Conservation (phyloP, 1,140 invertebrate genomes). For the Pseudomyrmex flavicornis region DNA sequence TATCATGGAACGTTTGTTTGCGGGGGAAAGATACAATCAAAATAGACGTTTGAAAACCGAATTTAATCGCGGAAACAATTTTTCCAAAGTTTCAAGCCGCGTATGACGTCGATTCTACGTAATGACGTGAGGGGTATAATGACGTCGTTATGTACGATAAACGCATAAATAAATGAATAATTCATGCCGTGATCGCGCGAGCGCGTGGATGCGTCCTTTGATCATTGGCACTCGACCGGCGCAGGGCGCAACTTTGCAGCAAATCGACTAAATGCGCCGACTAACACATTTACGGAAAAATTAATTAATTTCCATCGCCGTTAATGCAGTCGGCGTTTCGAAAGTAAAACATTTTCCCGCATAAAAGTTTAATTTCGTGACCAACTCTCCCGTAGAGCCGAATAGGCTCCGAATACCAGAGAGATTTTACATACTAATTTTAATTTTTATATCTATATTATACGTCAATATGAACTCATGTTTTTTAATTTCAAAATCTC, state of each 20-base stretch:
- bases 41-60: not conserved
- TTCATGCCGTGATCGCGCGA: conserved; percentile 44
- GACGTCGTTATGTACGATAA: not conserved
- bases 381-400: too few species aligned
- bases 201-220: conserved; percentile 43
- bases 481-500: not conserved
- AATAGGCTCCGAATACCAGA: too few species aligned
- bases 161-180: conserved; percentile 49
- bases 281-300: conserved; percentile 23
- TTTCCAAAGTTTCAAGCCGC: not conserved
- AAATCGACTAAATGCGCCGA: conserved; percentile 43
- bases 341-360: not conserved
- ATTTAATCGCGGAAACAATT: not conserved
- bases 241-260: conserved; percentile 25
- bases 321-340: not conserved
- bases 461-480: not conserved
- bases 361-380: too few species aligned
- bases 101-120: conserved; percentile 15
- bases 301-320: conserved; percentile 52
- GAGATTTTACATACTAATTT: too few species aligned
- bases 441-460: conserved; percentile 7
- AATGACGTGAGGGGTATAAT: conserved; percentile 33
- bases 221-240: conserved; percentile 36
- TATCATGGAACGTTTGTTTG: conserved; percentile 14
- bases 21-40: not conserved